phyloP scores from a whole-genome alignment of 2,797 vertebrate species.

The Lophura swinhoii region DNA sequence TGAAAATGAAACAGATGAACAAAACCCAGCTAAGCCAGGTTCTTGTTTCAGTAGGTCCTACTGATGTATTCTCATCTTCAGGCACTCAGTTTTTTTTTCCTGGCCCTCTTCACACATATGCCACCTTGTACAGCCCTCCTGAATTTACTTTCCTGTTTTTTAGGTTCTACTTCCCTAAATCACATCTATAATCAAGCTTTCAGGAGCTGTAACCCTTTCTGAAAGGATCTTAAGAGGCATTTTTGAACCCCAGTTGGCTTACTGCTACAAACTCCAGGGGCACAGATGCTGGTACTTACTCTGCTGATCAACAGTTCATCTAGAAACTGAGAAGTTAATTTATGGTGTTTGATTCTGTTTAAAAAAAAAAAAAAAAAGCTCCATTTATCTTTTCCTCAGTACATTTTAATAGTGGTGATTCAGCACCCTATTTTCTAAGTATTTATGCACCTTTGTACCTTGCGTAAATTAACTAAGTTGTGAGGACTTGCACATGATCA shows the following conservation, averaged over 20 bases:
- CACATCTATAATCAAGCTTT: neutral
- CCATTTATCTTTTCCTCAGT: neutral
- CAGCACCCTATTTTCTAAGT: neutral
- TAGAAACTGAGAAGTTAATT: neutral
- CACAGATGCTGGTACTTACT: neutral
- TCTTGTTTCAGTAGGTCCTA: neutral
- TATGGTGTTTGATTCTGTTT: neutral
- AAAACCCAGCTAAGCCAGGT: neutral
- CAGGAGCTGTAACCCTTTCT: neutral
- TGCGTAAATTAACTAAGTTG: constrained; percentile 34
- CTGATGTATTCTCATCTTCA: neutral
- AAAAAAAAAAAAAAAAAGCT: neutral
- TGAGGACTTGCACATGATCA: neutral
- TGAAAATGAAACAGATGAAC: neutral
- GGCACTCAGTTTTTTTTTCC: neutral
- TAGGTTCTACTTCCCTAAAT: neutral
- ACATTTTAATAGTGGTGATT: neutral
- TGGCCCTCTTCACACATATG: neutral
- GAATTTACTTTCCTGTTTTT: neutral
- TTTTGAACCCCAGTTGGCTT: neutral
- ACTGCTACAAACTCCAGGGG: neutral
- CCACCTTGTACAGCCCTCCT: neutral
- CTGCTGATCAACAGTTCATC: neutral
- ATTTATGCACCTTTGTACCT: neutral
- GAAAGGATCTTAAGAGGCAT: neutral